Conservation (phyloP, 2,888 invertebrate species). For the Ferdinandea cuprea region DNA sequence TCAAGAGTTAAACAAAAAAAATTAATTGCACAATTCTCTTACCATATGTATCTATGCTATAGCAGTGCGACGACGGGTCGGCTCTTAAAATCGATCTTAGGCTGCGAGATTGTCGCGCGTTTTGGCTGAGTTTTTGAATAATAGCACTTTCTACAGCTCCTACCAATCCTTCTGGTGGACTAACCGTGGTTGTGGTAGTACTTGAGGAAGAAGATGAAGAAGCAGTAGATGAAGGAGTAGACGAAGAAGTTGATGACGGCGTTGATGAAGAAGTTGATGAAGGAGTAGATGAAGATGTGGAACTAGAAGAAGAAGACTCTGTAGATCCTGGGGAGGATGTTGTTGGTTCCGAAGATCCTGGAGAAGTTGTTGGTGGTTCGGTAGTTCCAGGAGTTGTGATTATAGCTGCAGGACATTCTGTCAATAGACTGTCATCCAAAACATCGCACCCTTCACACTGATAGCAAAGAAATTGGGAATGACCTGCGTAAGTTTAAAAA, state of each 20-base stretch:
- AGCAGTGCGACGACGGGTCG: conserved; percentile 15
- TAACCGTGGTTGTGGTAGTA: too few relatives aligned
- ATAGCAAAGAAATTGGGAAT: conserved; percentile 76
- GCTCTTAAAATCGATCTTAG: not conserved
- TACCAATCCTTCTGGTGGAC: not conserved
- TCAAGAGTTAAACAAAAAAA: not conserved
- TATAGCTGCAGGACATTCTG: conserved; percentile 28
- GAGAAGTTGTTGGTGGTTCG: not conserved
- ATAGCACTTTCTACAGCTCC: not conserved
- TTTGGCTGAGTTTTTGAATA: not conserved
- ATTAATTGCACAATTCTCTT: not conserved
- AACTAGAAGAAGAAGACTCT: not conserved
- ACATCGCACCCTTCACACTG: conserved; percentile 76
- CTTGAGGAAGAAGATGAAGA: not conserved
- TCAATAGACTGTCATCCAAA: conserved; percentile 18
- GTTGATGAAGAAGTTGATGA: not conserved
- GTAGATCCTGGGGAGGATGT: not conserved
- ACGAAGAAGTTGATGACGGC: too few relatives aligned
- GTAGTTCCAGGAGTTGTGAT: not conserved
- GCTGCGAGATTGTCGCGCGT: not conserved
- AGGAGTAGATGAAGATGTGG: not conserved
- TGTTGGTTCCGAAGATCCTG: not conserved
- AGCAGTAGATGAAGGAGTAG: not conserved
- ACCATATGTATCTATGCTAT: conserved; percentile 13
- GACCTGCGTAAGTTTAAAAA: not conserved